Evolutionary conservation across 2,888 invertebrate species (phyloP).

Genomic region (Mesochorus sp.): DNA sequence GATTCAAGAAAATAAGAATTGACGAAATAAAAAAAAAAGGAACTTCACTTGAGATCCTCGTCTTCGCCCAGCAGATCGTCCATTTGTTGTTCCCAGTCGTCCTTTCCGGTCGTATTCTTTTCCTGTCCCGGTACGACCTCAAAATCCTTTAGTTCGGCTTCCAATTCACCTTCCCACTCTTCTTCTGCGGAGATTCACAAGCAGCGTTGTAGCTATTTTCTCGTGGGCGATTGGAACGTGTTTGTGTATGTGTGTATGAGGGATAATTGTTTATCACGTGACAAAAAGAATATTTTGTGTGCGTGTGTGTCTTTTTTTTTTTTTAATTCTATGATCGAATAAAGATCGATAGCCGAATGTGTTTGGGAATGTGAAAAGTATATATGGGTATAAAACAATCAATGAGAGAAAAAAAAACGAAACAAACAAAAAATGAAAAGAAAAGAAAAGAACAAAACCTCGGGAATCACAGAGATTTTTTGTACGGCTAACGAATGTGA

Average conservation of each 20-base stretch:
- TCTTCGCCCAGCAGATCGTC: slow-evolving; percentile 87
- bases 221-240: slow-evolving; percentile 73
- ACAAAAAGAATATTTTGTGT: slow-evolving; percentile 31
- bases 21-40: not conserved
- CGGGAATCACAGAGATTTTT: slow-evolving; percentile 26
- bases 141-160: slow-evolving; percentile 97
- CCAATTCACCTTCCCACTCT: slow-evolving; percentile 98
- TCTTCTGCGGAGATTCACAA: slow-evolving; percentile 86
- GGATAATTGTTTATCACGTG: slow-evolving; percentile 12
- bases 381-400: slow-evolving; percentile 18
- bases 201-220: slow-evolving; percentile 79
- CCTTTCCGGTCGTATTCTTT: slow-evolving; percentile 77
- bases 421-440: not conserved
- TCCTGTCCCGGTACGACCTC: slow-evolving; percentile 89
- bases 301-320: slow-evolving; percentile 40
- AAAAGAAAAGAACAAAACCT: too few species aligned
- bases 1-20: slow-evolving; percentile 12
- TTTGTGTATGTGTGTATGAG: slow-evolving; percentile 36
- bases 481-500: slow-evolving; percentile 10
- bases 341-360: slow-evolving; percentile 33
- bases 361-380: not conserved
- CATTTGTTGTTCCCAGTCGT: slow-evolving; percentile 88
- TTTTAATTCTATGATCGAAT: slow-evolving; percentile 31
- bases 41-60: slow-evolving; percentile 84
- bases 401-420: not conserved